Conservation (phyloP, 2,797 vertebrate genomes). For the Argyrosomus regius region DNA sequence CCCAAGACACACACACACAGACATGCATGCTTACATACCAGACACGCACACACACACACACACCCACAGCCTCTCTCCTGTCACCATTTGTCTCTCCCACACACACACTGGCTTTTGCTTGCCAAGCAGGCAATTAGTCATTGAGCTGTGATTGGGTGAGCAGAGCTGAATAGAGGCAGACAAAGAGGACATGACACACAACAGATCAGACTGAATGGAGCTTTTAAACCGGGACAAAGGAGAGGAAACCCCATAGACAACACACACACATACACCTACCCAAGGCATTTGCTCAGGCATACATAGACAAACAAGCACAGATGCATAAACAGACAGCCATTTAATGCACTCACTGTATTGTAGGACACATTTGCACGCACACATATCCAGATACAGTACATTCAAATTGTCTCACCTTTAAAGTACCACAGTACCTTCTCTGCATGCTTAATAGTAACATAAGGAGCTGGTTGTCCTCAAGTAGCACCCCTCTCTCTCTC, state of each 20-base stretch:
- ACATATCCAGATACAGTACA: slow-evolving; percentile 2
- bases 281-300: slow-evolving; percentile 40
- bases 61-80: slow-evolving; percentile 36
- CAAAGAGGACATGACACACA: slow-evolving; percentile 83
- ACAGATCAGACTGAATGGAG: slow-evolving; percentile 81
- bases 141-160: slow-evolving; percentile 87
- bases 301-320: slow-evolving; percentile 30
- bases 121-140: slow-evolving; percentile 87
- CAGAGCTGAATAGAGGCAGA: slow-evolving; percentile 84
- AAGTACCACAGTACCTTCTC: neutral
- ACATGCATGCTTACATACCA: too few species aligned
- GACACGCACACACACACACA: neutral
- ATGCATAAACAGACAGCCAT: slow-evolving; percentile 39
- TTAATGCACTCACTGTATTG: slow-evolving; percentile 17
- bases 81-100: slow-evolving; percentile 52
- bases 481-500: neutral
- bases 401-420: slow-evolving; percentile 6
- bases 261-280: slow-evolving; percentile 39
- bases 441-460: slow-evolving; percentile 9
- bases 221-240: slow-evolving; percentile 80
- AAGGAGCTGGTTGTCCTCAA: slow-evolving; percentile 32
- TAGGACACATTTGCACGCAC: slow-evolving; percentile 10
- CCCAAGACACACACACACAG: slow-evolving; percentile 50
- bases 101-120: slow-evolving; percentile 71
- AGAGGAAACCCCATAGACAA: slow-evolving; percentile 79